phyloP scores from a whole-genome alignment of 2,888 invertebrate genomes.

The Hydrotaea diabolus region DNA sequence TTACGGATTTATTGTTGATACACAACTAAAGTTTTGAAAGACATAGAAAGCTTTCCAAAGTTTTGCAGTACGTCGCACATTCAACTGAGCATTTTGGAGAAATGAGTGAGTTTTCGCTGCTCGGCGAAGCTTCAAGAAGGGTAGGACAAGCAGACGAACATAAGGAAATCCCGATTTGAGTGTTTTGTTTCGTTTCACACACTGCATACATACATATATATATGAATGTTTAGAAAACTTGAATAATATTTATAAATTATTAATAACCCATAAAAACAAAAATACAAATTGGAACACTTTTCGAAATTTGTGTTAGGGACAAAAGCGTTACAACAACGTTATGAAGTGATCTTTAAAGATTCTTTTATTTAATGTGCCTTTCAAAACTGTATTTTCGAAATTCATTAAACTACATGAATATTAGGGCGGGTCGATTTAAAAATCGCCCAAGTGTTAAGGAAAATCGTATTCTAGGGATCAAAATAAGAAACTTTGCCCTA shows the following conservation, averaged over 20 bases:
- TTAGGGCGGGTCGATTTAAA: too few relatives aligned
- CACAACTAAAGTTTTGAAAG: slow-evolving; percentile 64
- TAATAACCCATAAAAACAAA: neutral
- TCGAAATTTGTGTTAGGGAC: too few relatives aligned
- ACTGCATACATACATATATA: neutral
- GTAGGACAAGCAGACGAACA: neutral
- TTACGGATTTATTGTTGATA: slow-evolving; percentile 66
- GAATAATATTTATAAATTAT: neutral
- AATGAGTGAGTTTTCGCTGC: slow-evolving; percentile 52
- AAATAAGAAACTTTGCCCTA: too few relatives aligned
- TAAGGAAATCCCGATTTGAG: neutral
- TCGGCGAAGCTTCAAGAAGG: neutral
- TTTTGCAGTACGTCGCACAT: slow-evolving; percentile 43
- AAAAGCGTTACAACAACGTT: too few relatives aligned
- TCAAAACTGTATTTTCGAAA: too few relatives aligned
- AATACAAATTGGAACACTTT: slow-evolving; percentile 1
- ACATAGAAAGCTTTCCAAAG: slow-evolving; percentile 59
- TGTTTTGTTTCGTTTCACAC: neutral
- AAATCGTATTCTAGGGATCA: too few relatives aligned
- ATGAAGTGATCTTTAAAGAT: too few relatives aligned
- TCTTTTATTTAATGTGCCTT: too few relatives aligned
- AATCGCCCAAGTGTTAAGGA: too few relatives aligned
- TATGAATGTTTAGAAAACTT: neutral
- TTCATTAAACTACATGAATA: too few relatives aligned
- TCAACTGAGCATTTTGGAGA: slow-evolving; percentile 52